Evolutionary conservation across 1,140 invertebrate species (phyloP), one percentile per base, ranked within the genome.

Genomic region (Danaus melanippus): DNA sequence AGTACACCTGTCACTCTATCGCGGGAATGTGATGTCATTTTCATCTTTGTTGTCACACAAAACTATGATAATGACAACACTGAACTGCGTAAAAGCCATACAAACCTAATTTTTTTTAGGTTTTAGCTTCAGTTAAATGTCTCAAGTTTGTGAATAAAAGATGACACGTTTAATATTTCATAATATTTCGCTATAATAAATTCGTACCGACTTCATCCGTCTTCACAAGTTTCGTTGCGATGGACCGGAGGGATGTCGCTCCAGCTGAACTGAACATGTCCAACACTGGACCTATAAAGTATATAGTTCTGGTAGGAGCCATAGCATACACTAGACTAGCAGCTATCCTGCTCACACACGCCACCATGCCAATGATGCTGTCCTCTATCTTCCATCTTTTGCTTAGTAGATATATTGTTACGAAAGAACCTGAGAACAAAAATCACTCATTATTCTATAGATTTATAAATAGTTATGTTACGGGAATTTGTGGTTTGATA

Each of bases 171-270:
- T 32, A 32, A 32, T 32, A 32, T 4, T 32, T 32, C 21, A 32
- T 32, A 2, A 32, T 32, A 32, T 32, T 32, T 32, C 6, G n/a
- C 6, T 32, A 15, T 15, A 15, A 15, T 12, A 39, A 6, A 42
- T 21, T 76, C 76, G 83, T 64, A 88, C 86, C 86, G 56, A 82
- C 76, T 84, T 90, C 89, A 62, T 89, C 83, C n/a, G 78, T 74
- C 9, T 86, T 71, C 39, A 90, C 89, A n/a, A 90, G 75, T 71
- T 91, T 91, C 0, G 90, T 90, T 10, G 88, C 88, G 12, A 91
- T 84, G 4, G 90, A 90, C 46, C 90, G 76, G 32, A 90, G 74
- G 0, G 87, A 89, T 3, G 90, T 89, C 4, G 88, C 82, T 12
- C 86, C 88, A 4, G 89, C 87, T 0, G 88, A 85, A 53, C 88